Base-by-base conservation (phyloP, 2,113 vertebrate genomes). In the Dunckerocampus dactyliophorus region DNA sequence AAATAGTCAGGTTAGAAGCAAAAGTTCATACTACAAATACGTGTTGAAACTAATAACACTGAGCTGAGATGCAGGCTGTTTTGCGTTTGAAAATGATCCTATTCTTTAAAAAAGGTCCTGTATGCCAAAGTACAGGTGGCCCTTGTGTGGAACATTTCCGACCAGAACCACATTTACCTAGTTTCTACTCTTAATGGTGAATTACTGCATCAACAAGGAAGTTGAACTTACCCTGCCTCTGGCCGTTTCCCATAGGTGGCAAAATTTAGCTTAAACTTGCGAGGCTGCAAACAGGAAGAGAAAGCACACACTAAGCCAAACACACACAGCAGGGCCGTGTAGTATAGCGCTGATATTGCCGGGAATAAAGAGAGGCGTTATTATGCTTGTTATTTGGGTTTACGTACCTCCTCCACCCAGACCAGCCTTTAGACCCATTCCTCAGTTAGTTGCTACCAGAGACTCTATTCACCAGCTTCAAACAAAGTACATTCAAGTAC, bases 251-350 rank as follows among this genome's bases (percentile, higher is more conserved):
- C 90, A 13, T 91, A 91, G 45, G 91, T 90, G 54, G 91, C 91
- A 88, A 87, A 92, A 78, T 92, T 92, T 73, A 92, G 87, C 83
- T 92, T 92, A 84, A 92, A 92, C 69, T 92, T 92, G 67, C 90
- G 88, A 74, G 91, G 91, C 91, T 92, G 79, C 60, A 77, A 53
- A 51, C 48, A 42, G 19, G 66, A 58, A 86, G 63, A 85, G 56
- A 82, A 48, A 80, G 62, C 14, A 45, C 64, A 71, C 22, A 58
- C 65, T 82, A 6, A 84, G 72, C 55, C 45, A 28, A 69, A 62
- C 45, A 48, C 51, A 48, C 15, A 59, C 20, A 34, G 47, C 19
- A 42, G 55, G 76, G 58, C 58, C 7, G 14, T 84, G 79, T 84
- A 89, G 82, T 85, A 88, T 78, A 82, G 74, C 75, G 74, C 75